Evolutionary conservation across 1,140 invertebrate species (phyloP).

Genomic region (Ladona fulva): DNA sequence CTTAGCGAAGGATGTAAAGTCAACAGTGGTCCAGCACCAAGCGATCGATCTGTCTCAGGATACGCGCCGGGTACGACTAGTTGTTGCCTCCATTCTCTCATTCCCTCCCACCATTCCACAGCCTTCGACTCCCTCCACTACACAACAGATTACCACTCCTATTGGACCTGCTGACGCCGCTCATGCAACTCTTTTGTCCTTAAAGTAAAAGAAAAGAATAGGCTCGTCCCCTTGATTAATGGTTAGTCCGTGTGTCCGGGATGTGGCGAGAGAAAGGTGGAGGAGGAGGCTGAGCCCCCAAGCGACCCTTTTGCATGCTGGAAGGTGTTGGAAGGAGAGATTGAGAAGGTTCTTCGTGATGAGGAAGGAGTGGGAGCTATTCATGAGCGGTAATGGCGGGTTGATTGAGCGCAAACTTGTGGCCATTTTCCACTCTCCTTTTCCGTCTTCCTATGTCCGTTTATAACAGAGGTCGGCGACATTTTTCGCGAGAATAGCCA

Average conservation of each 20-base stretch:
- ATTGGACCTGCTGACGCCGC: conserved; percentile 1
- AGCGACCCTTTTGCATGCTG: conserved; percentile 2
- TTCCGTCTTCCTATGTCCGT: not conserved
- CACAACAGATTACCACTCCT: conserved; percentile 6
- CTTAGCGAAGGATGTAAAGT: too few relatives aligned
- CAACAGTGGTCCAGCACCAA: too few relatives aligned
- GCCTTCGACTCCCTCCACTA: not conserved
- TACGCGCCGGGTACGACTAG: too few relatives aligned
- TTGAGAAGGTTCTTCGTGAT: not conserved
- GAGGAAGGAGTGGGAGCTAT: not conserved
- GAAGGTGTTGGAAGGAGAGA: not conserved
- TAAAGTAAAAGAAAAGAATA: conserved; percentile 7
- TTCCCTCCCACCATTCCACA: not conserved
- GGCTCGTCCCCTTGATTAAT: conserved; percentile 1
- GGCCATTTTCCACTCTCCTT: not conserved
- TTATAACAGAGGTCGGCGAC: not conserved
- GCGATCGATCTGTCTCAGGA: too few relatives aligned
- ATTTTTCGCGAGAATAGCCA: too few relatives aligned
- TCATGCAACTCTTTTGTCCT: not conserved
- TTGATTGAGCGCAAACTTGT: conserved; percentile 9
- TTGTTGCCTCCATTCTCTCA: not conserved
- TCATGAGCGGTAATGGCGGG: not conserved
- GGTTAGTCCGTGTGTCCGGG: not conserved
- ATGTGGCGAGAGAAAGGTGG: not conserved
- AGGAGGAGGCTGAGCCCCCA: not conserved